A percentile compares a stretch with the other conserved stretches of the same genome.
Conservation (phyloP, 37 sponge, comb jelly and placozoan species). For the Axinella damicornis region DNA sequence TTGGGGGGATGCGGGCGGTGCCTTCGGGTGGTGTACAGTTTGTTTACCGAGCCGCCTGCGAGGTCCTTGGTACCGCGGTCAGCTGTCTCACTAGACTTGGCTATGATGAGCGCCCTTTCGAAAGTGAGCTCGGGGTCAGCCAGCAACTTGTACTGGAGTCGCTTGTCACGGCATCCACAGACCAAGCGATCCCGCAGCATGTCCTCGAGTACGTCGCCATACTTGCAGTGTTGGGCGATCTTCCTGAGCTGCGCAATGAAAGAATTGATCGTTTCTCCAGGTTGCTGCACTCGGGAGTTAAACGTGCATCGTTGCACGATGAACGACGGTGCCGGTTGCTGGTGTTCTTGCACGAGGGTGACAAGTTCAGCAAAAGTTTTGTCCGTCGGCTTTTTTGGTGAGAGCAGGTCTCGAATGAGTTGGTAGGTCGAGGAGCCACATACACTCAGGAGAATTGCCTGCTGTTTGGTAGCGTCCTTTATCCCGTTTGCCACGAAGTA, state of each 20-base stretch:
- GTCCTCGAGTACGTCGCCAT: too few species aligned
- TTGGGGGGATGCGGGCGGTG: too few species aligned
- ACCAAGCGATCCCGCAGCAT: constrained; percentile 15
- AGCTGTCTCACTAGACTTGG: too few species aligned
- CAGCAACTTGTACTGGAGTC: neutral
- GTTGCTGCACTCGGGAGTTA: neutral
- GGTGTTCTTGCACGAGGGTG: constrained; percentile 25
- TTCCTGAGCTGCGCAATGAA: constrained; percentile 26
- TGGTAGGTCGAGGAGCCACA: neutral
- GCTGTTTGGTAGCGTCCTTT: too few species aligned
- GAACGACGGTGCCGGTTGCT: constrained; percentile 17
- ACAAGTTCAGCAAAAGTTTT: constrained; percentile 29
- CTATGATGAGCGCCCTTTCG: too few species aligned
- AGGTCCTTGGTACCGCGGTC: neutral
- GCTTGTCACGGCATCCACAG: neutral
- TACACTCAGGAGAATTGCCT: too few species aligned
- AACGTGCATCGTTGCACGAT: constrained; percentile 19
- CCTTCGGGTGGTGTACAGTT: too few species aligned
- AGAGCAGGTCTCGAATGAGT: neutral
- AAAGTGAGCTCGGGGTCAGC: neutral
- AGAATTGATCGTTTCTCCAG: constrained; percentile 3
- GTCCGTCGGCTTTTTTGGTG: constrained; percentile 9
- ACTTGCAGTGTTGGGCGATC: constrained; percentile 30
- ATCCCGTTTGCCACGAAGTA: too few species aligned
- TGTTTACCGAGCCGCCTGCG: neutral